Evolutionary conservation across 2,113 vertebrate genomes (phyloP).

Genomic region (Hippopotamus amphibius): DNA sequence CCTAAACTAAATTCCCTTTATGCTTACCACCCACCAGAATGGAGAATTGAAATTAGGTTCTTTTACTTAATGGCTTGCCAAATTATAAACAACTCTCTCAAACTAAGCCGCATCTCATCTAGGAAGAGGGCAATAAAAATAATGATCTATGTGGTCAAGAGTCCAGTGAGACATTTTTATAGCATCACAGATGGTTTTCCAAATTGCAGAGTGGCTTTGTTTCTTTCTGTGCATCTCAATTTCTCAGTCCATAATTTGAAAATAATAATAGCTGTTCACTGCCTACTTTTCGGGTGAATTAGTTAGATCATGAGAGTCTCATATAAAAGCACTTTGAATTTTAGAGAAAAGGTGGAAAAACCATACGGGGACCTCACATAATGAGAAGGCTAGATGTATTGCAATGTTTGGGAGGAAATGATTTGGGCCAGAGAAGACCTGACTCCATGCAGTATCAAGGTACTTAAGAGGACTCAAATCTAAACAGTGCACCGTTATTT

Average conservation of each 20-base stretch:
- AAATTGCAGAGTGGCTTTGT: slow-evolving; percentile 60
- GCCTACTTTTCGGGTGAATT: background rate
- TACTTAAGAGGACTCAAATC: background rate
- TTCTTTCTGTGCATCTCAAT: slow-evolving; percentile 53
- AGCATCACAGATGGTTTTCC: slow-evolving; percentile 70
- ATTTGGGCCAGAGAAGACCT: background rate
- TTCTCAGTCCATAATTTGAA: slow-evolving; percentile 53
- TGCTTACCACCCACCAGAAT: slow-evolving; percentile 70
- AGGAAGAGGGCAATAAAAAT: slow-evolving; percentile 77
- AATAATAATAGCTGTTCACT: background rate
- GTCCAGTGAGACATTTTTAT: slow-evolving; percentile 73
- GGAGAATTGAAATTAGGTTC: slow-evolving; percentile 74
- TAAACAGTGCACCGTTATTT: background rate
- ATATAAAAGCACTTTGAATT: background rate
- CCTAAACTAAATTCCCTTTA: slow-evolving; percentile 54
- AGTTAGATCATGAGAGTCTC: background rate
- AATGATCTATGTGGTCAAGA: slow-evolving; percentile 73
- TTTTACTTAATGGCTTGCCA: slow-evolving; percentile 76
- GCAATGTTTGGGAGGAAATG: background rate
- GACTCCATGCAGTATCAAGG: background rate
- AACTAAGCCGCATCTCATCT: slow-evolving; percentile 74
- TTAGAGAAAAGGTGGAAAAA: background rate
- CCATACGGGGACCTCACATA: background rate
- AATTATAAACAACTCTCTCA: slow-evolving; percentile 79
- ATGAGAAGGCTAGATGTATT: background rate